These are phyloP conservation scores for Cherax quadricarinatus DNA, from an alignment of 1,140 invertebrate species.

Conservation along the genomic window DNA sequence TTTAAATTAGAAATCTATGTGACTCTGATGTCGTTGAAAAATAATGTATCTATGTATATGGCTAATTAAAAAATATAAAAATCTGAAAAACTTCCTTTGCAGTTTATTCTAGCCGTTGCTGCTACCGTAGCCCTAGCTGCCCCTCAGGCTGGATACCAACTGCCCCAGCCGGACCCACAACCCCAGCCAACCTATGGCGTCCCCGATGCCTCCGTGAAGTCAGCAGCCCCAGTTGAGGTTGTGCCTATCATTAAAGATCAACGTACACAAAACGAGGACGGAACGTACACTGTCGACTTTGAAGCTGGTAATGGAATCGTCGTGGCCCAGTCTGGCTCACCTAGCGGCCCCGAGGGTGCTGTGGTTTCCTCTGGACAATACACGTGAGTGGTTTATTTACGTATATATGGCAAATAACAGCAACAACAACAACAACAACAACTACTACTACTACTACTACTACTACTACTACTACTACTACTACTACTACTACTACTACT, in stretches of 20 bases:
- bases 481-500: slow-evolving; percentile 12
- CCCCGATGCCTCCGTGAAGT: background rate
- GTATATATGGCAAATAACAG: no score
- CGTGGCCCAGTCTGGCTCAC: slow-evolving; percentile 11
- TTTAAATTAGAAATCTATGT: no score
- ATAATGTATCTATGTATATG: no score
- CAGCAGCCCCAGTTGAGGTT: no score
- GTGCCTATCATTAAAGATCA: slow-evolving; percentile 16
- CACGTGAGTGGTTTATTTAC: background rate
- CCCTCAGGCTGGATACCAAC: background rate
- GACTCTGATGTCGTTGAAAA: no score
- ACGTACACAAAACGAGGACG: background rate
- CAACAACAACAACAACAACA: no score
- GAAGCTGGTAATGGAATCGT: slow-evolving; percentile 28
- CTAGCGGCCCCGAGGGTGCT: background rate
- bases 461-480: background rate
- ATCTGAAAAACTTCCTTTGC: background rate
- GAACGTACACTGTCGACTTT: background rate
- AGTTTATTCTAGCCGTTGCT: slow-evolving; percentile 10
- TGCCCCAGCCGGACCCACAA: background rate
- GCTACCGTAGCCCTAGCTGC: slow-evolving; percentile 6
- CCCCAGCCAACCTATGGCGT: background rate
- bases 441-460: background rate
- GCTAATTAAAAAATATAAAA: no score
- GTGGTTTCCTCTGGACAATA: background rate